Conservation (phyloP, 2,797 vertebrate species). For the Enteromius anoplus region DNA sequence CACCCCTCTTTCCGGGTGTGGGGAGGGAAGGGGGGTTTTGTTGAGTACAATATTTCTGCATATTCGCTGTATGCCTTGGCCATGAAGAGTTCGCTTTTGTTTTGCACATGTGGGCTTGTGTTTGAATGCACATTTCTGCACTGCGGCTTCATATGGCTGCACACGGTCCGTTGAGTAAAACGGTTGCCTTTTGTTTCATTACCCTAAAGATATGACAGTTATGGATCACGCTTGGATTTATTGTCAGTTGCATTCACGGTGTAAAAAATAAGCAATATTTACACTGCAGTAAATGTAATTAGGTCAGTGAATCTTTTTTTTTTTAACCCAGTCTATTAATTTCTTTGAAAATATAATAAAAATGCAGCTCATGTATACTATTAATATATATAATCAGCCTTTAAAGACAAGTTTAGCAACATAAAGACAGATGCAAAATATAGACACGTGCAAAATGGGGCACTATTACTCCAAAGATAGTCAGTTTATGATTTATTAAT, state of each 20-base stretch:
- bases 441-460: not conserved
- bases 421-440: not conserved
- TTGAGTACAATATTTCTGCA: constrained; percentile 73
- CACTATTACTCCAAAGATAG: not conserved
- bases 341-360: not conserved
- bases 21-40: constrained; percentile 62
- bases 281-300: not conserved
- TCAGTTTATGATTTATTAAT: not conserved
- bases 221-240: not conserved
- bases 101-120: constrained; percentile 55
- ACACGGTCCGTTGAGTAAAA: constrained; percentile 22
- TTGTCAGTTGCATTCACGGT: not conserved
- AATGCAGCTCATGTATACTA: no score
- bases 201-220: not conserved
- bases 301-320: not conserved
- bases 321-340: not conserved
- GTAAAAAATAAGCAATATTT: not conserved
- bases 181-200: not conserved
- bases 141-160: not conserved
- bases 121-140: constrained; percentile 28
- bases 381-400: not conserved
- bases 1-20: constrained; percentile 70
- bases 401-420: not conserved
- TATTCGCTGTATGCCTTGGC: constrained; percentile 64
- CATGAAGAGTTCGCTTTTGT: constrained; percentile 61